Evolutionary conservation across 1,140 invertebrate species (phyloP), one percentile per base, ranked within the genome.

Genomic region (Polyergus mexicanus): DNA sequence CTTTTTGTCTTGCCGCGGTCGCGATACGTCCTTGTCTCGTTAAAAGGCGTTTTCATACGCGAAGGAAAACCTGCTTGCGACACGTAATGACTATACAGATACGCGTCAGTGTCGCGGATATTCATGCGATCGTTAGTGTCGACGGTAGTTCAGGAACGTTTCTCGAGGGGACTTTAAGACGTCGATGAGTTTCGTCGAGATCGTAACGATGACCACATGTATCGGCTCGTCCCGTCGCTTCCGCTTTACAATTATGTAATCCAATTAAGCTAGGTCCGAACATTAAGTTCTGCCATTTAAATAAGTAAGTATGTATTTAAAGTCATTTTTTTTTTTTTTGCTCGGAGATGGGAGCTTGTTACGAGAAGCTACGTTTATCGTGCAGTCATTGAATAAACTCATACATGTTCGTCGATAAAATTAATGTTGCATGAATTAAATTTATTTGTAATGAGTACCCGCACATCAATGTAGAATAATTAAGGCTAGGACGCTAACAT

Each of bases 21-120:
- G 58, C 84, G 76, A 22, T 87, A 90, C 75, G 78, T 78, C 77
- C 85, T 75, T 85, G 72, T 74, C 88, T 90, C 85, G 78, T 90
- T 89, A 89, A 74, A 90, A 89, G 62, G 76, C 66, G 63, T 85
- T 86, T 78, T 75, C 69, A 71, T 71, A 35, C 51, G 38, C 72
- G 69, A 72, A 76, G 65, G 78, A 86, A 86, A 89, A 89, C 80
- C 47, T 22, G 13, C 68, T 69, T 69, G 41, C 74, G 38, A 85
- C 68, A 51, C 19, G 25, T 41, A 76, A 78, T 35, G 62, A 84
- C 22, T 76, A 65, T 76, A 68, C 47, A 63, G n/a, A 41, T 32
- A 19, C 25, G n/a, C 35, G 41, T 75, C 81, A 25, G 58, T 74
- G 80, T 76, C 58, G 72, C 19, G 54, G 62, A 62, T 83, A 51